These are phyloP conservation scores for Epinotia brunnichana DNA, from an alignment of 2,888 invertebrate species.

Conservation along the genomic window DNA sequence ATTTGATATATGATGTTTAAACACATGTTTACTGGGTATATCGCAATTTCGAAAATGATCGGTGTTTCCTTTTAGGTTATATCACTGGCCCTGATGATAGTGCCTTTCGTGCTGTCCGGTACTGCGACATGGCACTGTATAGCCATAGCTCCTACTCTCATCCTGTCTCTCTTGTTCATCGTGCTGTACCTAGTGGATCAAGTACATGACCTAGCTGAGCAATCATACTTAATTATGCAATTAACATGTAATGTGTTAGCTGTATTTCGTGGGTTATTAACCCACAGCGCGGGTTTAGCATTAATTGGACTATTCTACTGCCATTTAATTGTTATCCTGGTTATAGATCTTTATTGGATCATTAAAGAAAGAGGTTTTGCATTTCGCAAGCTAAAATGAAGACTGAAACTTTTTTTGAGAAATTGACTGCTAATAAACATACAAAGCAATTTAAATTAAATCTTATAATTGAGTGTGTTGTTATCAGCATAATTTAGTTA, in stretches of 20 bases:
- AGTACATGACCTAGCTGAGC: conserved; percentile 74
- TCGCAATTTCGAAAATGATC: conserved; percentile 23
- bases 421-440: too few relatives aligned
- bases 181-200: conserved; percentile 77
- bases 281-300: conserved; percentile 52
- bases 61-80: conserved; percentile 78
- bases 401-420: background rate
- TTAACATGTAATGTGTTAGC: conserved; percentile 58
- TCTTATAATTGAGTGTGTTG: background rate
- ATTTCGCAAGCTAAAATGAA: conserved; percentile 36
- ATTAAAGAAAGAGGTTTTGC: conserved; percentile 67
- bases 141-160: conserved; percentile 71
- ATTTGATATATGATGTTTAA: background rate
- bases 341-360: conserved; percentile 68
- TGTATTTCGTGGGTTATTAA: conserved; percentile 53
- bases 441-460: background rate
- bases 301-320: conserved; percentile 69
- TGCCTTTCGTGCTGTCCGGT: conserved; percentile 67
- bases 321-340: conserved; percentile 68
- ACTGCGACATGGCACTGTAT: conserved; percentile 68
- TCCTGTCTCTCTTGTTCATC: conserved; percentile 72
- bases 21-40: background rate
- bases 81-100: conserved; percentile 74
- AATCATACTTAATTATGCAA: conserved; percentile 67
- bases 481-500: background rate